A percentile compares a stretch with the other conserved stretches of the same genome.
Evolutionary conservation across 2,797 vertebrate species (phyloP).

Genomic region (Champsocephalus esox): DNA sequence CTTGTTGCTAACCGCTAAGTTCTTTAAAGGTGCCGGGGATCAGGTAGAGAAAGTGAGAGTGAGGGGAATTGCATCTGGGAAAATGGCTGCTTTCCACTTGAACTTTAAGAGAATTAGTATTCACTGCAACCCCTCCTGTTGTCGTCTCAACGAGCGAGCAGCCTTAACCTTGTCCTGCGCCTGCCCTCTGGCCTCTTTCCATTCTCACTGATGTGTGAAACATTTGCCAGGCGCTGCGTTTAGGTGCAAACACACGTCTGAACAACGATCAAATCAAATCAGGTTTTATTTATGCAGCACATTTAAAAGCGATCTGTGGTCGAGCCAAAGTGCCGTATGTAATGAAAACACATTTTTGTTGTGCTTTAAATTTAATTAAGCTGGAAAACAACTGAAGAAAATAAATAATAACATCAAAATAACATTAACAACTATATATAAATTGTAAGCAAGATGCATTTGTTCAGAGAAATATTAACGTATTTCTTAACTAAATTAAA

Average conservation of each 20-base stretch:
- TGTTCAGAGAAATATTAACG: too few species aligned
- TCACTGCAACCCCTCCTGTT: conserved; percentile 18
- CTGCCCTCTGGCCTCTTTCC: conserved; percentile 37
- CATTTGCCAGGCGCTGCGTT: conserved; percentile 27
- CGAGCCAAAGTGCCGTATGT: too few species aligned
- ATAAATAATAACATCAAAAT: too few species aligned
- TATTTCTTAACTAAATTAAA: too few species aligned
- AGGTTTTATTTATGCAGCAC: too few species aligned
- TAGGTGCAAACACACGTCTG: conserved; percentile 9
- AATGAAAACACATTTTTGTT: too few species aligned
- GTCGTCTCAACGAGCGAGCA: conserved; percentile 38
- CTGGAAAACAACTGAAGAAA: too few species aligned
- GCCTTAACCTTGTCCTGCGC: conserved; percentile 53
- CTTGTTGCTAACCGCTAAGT: neutral
- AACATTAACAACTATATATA: too few species aligned
- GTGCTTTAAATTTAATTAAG: too few species aligned
- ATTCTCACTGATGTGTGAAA: conserved; percentile 41
- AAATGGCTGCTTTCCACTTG: conserved; percentile 20
- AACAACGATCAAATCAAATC: too few species aligned
- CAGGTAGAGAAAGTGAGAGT: neutral
- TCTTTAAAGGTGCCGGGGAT: neutral
- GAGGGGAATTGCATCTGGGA: conserved; percentile 4
- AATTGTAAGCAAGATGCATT: too few species aligned
- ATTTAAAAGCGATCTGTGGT: too few species aligned
- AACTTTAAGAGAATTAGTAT: conserved; percentile 65